phyloP scores from a whole-genome alignment of 2,797 vertebrate species.

The Hoplostethus mediterraneus region DNA sequence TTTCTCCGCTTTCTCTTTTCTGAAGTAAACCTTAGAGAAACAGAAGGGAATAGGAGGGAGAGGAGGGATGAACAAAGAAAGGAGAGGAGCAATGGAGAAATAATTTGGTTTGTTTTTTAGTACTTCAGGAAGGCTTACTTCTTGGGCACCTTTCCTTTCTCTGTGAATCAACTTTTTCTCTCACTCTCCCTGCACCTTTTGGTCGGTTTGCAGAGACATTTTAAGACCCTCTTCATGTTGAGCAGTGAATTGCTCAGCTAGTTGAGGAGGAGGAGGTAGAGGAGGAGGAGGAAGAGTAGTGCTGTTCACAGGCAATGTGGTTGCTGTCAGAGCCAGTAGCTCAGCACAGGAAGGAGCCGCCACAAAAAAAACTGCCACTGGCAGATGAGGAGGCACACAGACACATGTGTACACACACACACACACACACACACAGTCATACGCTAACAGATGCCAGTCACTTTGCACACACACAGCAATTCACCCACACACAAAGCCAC shows the following conservation, averaged over 20 bases:
- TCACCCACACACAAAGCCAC: too few species aligned
- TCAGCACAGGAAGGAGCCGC: conserved; percentile 38
- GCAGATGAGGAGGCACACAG: conserved; percentile 30
- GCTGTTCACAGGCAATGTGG: conserved; percentile 31
- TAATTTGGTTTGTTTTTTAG: neutral
- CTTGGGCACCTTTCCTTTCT: conserved; percentile 17
- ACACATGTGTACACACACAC: neutral
- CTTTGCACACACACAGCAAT: neutral
- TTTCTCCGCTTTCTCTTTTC: conserved; percentile 26
- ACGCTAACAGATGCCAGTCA: too few species aligned
- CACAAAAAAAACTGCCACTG: conserved; percentile 28
- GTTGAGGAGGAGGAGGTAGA: conserved; percentile 26
- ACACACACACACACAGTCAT: neutral
- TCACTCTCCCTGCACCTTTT: conserved; percentile 49
- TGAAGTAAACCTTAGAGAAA: conserved; percentile 27
- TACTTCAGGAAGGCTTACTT: neutral
- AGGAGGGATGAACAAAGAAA: too few species aligned
- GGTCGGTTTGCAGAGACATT: conserved; percentile 48
- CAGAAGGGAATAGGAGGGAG: conserved; percentile 7
- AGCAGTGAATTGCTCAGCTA: conserved; percentile 44
- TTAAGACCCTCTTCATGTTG: conserved; percentile 39
- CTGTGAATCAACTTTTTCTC: conserved; percentile 19
- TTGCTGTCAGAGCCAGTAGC: conserved; percentile 46
- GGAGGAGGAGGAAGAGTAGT: conserved; percentile 1
- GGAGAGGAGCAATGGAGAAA: neutral